A percentile compares a stretch with the other conserved stretches of the same genome.
Evolutionary conservation across 2,888 invertebrate genomes (phyloP).

Genomic region (Hirtodrosophila cameraria): DNA sequence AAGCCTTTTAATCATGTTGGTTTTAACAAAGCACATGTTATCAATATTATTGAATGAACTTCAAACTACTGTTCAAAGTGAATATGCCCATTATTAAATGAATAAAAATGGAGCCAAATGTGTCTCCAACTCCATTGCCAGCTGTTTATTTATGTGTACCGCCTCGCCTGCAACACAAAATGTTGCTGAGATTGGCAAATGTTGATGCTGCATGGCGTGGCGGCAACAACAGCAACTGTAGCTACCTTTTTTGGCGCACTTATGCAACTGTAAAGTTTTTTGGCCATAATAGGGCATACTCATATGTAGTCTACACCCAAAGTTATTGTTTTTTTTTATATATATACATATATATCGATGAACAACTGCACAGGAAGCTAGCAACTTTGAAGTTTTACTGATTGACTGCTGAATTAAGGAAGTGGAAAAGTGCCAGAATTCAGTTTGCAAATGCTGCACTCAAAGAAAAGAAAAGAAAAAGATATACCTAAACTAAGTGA

Average conservation of each 20-base stretch:
- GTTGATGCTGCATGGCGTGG: conserved; percentile 34
- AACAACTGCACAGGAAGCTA: conserved; percentile 52
- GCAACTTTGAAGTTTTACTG: conserved; percentile 43
- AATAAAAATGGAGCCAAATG: conserved; percentile 8
- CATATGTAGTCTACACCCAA: conserved; percentile 59
- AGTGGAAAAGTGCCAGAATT: conserved; percentile 35
- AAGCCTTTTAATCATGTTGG: too few species aligned
- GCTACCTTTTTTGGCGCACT: conserved; percentile 56
- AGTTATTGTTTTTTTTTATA: background rate
- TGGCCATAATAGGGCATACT: conserved; percentile 69
- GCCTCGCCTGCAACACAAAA: conserved; percentile 62
- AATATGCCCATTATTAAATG: background rate
- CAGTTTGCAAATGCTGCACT: conserved; percentile 40
- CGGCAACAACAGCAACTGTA: conserved; percentile 24
- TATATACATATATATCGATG: conserved; percentile 10
- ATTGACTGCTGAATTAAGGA: conserved; percentile 55
- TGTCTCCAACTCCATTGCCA: conserved; percentile 54
- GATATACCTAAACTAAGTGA: conserved; percentile 19
- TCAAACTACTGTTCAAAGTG: background rate
- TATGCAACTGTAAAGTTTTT: conserved; percentile 57
- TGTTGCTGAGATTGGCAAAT: conserved; percentile 62
- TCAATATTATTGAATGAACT: background rate
- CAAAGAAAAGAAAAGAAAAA: background rate
- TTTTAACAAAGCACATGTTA: too few species aligned
- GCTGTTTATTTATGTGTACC: conserved; percentile 73